phyloP scores from a whole-genome alignment of 2,113 vertebrate genomes.

The Polypterus bichir region DNA sequence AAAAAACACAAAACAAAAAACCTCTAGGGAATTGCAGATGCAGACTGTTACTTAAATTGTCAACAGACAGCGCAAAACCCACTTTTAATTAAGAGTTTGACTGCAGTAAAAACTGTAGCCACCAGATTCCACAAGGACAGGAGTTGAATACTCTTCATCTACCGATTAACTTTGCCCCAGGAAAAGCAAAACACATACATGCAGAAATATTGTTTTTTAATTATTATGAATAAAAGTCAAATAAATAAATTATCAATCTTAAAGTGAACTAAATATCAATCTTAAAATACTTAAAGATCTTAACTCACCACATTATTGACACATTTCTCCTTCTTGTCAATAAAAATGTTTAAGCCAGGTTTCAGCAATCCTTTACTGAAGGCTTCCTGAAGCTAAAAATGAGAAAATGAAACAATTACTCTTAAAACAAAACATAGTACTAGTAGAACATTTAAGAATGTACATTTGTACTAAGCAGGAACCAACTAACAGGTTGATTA shows the following conservation, averaged over 20 bases:
- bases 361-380: slow-evolving; percentile 68
- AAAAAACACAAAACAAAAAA: too few relatives aligned
- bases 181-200: not conserved
- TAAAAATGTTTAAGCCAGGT: slow-evolving; percentile 74
- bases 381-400: slow-evolving; percentile 74
- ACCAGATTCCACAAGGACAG: too few relatives aligned
- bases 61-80: too few relatives aligned
- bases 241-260: not conserved
- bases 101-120: too few relatives aligned
- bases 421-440: not conserved
- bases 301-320: slow-evolving; percentile 68
- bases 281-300: not conserved
- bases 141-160: too few relatives aligned
- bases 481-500: not conserved
- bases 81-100: too few relatives aligned
- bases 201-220: not conserved
- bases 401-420: not conserved
- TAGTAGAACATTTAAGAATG: not conserved
- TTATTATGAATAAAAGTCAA: not conserved
- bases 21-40: too few relatives aligned
- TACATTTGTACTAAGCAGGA: not conserved
- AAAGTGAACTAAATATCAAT: not conserved
- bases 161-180: not conserved
- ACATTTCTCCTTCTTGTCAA: slow-evolving; percentile 52
- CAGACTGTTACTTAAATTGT: too few relatives aligned